Base-by-base conservation (phyloP, 1,140 invertebrate genomes). In the Heliothis virescens region DNA sequence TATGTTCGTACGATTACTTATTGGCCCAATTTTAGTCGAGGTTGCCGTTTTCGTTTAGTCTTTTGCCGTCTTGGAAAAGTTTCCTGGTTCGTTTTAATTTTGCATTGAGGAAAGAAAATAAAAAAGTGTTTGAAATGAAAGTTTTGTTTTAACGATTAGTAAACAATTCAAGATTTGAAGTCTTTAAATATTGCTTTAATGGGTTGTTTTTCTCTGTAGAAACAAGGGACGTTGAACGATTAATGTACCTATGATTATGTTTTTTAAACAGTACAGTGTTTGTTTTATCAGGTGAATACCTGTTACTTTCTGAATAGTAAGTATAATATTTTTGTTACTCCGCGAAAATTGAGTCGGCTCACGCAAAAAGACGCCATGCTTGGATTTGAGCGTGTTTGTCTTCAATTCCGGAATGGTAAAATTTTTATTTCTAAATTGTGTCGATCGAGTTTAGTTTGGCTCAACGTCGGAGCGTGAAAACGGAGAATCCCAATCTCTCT, bases 401-500 rank as follows among this genome's bases (percentile, higher is more conserved):
- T 86, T 85, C 78, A 83, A 85, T 86, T 86, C 85, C 62, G 60
- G 79, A 82, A 60, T 60, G 78, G 82, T 83, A 76, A 78, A 80
- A 82, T 83, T 85, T 86, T 87, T 87, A 83, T 78, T 86, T 84
- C 82, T 79, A 82, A 87, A 85, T 83, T 83, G 80, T 82, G 82
- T 79, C 84, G 81, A 89, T 85, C 82, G 85, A 79, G 81, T 86
- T 80, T 72, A 77, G 80, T 86, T 81, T 55, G 62, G 74, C 78
- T 75, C 83, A 77, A 83, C 82, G 80, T 83, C 72, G 82, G 77
- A 85, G 76, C 86, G 84, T 88, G 82, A 88, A 89, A 90, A 82
- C 83, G 83, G 82, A 62, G 81, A 82, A 85, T 83, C 83, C 89
- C 89, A 91, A 91, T 91, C 89, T 90, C 85, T 85, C 86, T 86